Evolutionary conservation across 2,113 vertebrate species (phyloP).

Genomic region (Tychaedon coryphoeus): DNA sequence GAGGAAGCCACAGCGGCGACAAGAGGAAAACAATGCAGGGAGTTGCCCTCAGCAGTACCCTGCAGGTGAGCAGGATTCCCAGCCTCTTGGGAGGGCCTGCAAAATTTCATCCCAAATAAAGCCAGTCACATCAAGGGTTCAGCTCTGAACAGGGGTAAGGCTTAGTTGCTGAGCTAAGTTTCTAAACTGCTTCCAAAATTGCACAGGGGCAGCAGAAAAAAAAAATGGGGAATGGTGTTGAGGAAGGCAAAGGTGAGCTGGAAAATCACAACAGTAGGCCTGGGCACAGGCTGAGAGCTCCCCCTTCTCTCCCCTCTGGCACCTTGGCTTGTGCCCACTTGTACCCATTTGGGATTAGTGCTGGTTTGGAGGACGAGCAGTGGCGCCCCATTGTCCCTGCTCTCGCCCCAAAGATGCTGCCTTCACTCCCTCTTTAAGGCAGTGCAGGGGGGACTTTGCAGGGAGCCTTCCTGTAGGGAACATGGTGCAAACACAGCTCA

Average conservation of each 20-base stretch:
- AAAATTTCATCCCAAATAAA: neutral
- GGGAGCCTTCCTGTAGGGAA: neutral
- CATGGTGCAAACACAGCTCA: neutral
- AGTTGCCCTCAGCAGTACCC: fast-evolving
- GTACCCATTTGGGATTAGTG: fast-evolving
- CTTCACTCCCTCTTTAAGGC: neutral
- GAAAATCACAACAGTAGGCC: neutral
- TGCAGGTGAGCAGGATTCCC: neutral
- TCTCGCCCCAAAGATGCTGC: neutral
- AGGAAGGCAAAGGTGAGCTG: neutral
- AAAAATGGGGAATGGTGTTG: fast-evolving
- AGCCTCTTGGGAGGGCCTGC: neutral
- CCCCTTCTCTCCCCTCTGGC: neutral
- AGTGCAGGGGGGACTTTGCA: neutral
- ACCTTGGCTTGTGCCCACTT: neutral
- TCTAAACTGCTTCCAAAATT: neutral
- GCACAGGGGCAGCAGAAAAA: neutral
- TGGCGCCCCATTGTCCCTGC: neutral
- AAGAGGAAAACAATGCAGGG: neutral
- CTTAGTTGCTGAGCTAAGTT: neutral
- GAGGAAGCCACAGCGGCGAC: fast-evolving
- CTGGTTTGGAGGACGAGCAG: neutral
- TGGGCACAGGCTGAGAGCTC: neutral
- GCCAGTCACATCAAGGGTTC: neutral
- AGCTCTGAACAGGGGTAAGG: neutral